Conservation (phyloP, 2,113 vertebrate species). For the Cisticola juncidis region DNA sequence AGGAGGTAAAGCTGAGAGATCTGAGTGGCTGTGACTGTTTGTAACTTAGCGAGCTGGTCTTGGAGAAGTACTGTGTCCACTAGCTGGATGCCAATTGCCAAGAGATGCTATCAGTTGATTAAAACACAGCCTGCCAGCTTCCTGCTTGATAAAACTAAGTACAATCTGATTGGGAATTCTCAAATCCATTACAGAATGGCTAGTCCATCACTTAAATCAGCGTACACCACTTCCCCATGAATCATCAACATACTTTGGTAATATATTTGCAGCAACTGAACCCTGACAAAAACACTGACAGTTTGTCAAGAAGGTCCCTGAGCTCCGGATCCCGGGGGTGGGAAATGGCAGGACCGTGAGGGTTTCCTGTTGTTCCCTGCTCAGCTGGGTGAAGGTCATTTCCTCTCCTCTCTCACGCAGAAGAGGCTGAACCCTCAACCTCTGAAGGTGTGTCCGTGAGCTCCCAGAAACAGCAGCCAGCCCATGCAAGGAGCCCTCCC, state of each 20-base stretch:
- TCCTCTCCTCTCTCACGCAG: constrained; percentile 39
- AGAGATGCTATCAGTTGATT: constrained; percentile 80
- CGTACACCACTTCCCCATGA: background rate
- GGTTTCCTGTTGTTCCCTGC: constrained; percentile 56
- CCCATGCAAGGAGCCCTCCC: background rate
- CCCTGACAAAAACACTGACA: background rate
- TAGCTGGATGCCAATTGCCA: constrained; percentile 59
- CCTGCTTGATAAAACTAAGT: constrained; percentile 67
- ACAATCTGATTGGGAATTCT: constrained; percentile 44
- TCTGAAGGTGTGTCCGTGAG: background rate
- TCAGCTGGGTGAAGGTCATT: constrained; percentile 56
- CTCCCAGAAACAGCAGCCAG: background rate
- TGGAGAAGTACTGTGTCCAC: constrained; percentile 33
- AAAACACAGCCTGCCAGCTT: constrained; percentile 76
- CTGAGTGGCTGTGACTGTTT: background rate
- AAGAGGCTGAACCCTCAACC: constrained; percentile 23
- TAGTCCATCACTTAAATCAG: constrained; percentile 42
- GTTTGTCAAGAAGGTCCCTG: background rate
- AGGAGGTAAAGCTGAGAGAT: background rate
- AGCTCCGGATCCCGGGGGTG: background rate
- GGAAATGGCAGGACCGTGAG: background rate
- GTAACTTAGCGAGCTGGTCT: background rate
- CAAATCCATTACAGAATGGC: constrained; percentile 51
- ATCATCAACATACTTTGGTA: background rate
- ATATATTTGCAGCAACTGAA: background rate